Conservation (phyloP, 35 echinoderm and acorn worm species). For the Lytechinus pictus region DNA sequence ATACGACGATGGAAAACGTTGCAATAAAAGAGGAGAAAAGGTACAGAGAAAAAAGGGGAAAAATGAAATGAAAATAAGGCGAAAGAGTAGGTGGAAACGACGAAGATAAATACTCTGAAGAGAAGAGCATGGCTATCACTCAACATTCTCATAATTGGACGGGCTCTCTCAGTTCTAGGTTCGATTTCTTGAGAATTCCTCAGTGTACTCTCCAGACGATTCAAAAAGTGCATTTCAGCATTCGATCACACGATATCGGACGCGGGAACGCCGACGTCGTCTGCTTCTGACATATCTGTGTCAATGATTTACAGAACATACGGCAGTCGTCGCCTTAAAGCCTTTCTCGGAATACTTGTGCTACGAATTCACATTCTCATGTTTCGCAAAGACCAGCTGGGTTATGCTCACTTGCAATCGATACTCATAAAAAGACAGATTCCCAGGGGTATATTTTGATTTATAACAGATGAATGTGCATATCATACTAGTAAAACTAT, state of each 20-base stretch:
- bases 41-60: too few species aligned
- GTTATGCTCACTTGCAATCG: background rate
- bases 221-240: background rate
- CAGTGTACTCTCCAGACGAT: background rate
- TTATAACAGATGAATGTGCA: background rate
- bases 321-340: background rate
- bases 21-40: too few species aligned
- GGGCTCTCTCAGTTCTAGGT: background rate
- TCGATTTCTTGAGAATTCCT: background rate
- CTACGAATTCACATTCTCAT: background rate
- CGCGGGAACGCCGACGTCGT: background rate
- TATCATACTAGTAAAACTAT: too few species aligned
- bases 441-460: background rate
- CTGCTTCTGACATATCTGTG: background rate
- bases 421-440: background rate
- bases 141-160: background rate
- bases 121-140: background rate
- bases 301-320: constrained; percentile 13
- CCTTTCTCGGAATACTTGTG: background rate
- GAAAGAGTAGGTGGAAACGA: too few species aligned
- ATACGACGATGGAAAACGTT: too few species aligned
- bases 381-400: background rate
- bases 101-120: background rate
- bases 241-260: background rate
- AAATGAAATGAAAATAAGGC: too few species aligned